These are phyloP conservation scores for Palloptera scutellata DNA, from an alignment of 2,888 invertebrate species.

Conservation along the genomic window DNA sequence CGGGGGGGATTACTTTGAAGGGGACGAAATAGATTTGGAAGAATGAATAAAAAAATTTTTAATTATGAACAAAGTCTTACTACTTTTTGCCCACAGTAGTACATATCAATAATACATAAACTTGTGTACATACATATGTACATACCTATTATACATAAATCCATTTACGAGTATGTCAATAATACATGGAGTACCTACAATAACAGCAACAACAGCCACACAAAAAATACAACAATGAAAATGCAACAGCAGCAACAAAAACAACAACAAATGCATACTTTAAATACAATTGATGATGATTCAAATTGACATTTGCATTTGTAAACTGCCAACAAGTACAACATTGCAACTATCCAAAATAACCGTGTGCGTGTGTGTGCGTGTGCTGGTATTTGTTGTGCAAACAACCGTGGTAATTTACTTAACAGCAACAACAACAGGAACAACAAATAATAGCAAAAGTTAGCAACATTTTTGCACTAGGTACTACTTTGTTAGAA, in stretches of 20 bases:
- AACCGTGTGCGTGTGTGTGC: not conserved
- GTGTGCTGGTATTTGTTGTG: constrained; percentile 17
- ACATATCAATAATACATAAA: too few relatives aligned
- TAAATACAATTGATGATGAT: not conserved
- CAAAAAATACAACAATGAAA: not conserved
- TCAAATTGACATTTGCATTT: not conserved
- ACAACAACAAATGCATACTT: not conserved
- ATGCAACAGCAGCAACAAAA: not conserved
- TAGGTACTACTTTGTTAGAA: not conserved
- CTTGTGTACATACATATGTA: too few relatives aligned
- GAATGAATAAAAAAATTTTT: too few relatives aligned
- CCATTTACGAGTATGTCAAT: too few relatives aligned
- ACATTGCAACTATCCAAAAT: constrained; percentile 3
- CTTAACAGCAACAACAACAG: not conserved
- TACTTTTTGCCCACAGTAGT: too few relatives aligned
- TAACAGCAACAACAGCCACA: not conserved
- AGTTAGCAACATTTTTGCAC: not conserved
- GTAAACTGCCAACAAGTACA: not conserved
- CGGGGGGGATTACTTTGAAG: too few relatives aligned
- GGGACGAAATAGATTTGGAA: too few relatives aligned
- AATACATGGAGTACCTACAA: too few relatives aligned
- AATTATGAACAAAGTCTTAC: too few relatives aligned
- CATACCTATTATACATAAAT: too few relatives aligned
- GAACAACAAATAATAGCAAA: not conserved
- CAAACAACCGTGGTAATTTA: constrained; percentile 9